A percentile compares a stretch with the other conserved stretches of the same genome.
These are phyloP conservation scores for Clamator glandarius DNA, from an alignment of 2,797 vertebrate genomes.

Conservation along the genomic window DNA sequence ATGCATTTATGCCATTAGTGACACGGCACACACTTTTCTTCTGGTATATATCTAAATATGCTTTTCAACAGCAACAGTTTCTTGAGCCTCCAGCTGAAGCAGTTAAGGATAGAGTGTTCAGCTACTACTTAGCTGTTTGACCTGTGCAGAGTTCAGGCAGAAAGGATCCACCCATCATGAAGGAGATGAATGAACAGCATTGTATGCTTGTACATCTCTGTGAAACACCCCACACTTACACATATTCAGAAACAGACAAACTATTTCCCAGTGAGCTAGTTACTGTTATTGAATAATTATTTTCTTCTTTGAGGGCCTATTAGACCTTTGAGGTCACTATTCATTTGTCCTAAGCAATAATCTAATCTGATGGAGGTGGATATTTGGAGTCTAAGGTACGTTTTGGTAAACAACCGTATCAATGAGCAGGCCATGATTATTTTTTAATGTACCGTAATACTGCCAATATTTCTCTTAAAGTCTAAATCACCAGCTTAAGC, in stretches of 20 bases:
- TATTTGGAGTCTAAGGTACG: background rate
- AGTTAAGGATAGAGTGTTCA: background rate
- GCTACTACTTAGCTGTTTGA: background rate
- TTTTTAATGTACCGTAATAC: background rate
- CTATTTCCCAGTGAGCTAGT: background rate
- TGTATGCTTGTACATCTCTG: background rate
- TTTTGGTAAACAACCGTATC: background rate
- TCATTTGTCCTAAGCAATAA: background rate
- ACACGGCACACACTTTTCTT: accelerated
- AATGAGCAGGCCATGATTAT: background rate
- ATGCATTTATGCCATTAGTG: background rate
- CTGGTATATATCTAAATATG: background rate
- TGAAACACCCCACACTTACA: background rate
- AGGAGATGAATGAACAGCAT: background rate
- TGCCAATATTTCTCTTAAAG: background rate
- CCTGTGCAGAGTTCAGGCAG: background rate
- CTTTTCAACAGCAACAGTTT: background rate
- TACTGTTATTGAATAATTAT: background rate
- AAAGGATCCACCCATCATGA: background rate
- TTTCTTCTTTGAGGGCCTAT: background rate
- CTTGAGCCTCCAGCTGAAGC: background rate
- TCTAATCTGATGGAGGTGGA: background rate
- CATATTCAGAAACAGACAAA: background rate
- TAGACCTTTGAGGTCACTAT: background rate
- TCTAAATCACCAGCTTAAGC: background rate